Evolutionary conservation across 2,888 invertebrate genomes (phyloP), one percentile per base, ranked within the genome.

Genomic region (Dasypogon diadema): DNA sequence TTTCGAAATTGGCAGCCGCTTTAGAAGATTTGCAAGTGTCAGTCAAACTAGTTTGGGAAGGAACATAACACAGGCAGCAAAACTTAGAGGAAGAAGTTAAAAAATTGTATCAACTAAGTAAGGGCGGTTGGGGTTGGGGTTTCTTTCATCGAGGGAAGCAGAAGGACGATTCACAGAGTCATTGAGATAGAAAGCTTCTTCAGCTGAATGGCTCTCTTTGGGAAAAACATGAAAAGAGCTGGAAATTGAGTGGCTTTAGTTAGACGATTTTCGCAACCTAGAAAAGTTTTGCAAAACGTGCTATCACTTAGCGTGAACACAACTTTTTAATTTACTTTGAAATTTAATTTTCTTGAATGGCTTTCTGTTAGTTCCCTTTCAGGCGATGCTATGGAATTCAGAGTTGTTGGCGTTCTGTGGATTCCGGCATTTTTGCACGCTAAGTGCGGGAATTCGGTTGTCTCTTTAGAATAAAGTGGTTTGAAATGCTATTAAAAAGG

Each of bases 1-100:
- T 75, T 56, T 65, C 58, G 58, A 72, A 74, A 77, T 76, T 77
- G 77, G 75, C 77, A 77, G 77, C 48, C 75, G 77, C 74, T 74
- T 74, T 63, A 60, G 58, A 74, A 74, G 74, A 74, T 74, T 74
- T 74, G 60, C 60, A 74, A 74, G 51, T 74, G 74, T 63, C 74
- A 51, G 60, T 74, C 74, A 58, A 75, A 70, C 30, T 54, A 54
- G 70, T 37, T 70, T 12, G 14, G 14, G 51, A 60, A 74, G 42
- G 70, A 46, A 60, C 73, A 55, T 24, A 60, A 70, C 34, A 30
- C 77, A 70, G 74, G 21, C 70, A 60, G 37, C 18, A 48, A 34
- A 68, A 70, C 54, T 60, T 48, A 30, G 12, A 54, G 68, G 24
- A 70, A 74, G 21, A 60, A 58, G 70, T 60, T 51, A 56, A 56